phyloP scores from a whole-genome alignment of 2,888 invertebrate genomes.

The Aspidiotus destructor region DNA sequence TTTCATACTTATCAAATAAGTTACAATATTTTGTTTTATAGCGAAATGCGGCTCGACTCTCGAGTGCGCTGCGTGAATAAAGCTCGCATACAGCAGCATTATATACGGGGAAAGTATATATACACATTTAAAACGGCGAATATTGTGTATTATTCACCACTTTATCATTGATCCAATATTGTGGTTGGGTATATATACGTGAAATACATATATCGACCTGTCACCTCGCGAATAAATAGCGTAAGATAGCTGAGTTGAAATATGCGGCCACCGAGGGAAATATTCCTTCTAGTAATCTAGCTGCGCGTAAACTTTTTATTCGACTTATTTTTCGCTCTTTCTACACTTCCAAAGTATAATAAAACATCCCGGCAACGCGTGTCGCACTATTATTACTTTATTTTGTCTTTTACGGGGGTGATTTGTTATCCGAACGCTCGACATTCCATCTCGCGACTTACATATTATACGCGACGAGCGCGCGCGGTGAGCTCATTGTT shows the following conservation, averaged over 20 bases:
- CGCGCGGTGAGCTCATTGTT: too few species aligned
- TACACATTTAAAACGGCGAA: too few species aligned
- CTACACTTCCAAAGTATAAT: conserved; percentile 11
- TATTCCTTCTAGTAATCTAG: conserved; percentile 26
- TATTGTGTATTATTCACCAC: too few species aligned
- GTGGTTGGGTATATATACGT: too few species aligned
- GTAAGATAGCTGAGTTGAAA: conserved; percentile 25
- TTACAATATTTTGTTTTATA: too few species aligned
- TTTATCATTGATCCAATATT: too few species aligned
- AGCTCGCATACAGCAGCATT: too few species aligned
- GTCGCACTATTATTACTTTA: conserved; percentile 25
- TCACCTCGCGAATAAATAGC: conserved; percentile 27
- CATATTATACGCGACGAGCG: too few species aligned
- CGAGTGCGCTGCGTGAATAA: too few species aligned
- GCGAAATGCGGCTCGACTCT: too few species aligned
- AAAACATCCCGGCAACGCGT: conserved; percentile 26
- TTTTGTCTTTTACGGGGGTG: conserved; percentile 30
- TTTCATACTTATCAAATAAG: too few species aligned
- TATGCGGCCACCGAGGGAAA: conserved; percentile 28
- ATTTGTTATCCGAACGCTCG: conserved; percentile 28
- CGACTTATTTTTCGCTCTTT: background rate
- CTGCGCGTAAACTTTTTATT: conserved; percentile 20
- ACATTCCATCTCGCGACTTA: conserved; percentile 9
- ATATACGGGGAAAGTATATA: too few species aligned
- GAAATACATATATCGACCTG: conserved; percentile 4